phyloP scores from a whole-genome alignment of 1,140 invertebrate genomes.

The Cotesia chilonis region DNA sequence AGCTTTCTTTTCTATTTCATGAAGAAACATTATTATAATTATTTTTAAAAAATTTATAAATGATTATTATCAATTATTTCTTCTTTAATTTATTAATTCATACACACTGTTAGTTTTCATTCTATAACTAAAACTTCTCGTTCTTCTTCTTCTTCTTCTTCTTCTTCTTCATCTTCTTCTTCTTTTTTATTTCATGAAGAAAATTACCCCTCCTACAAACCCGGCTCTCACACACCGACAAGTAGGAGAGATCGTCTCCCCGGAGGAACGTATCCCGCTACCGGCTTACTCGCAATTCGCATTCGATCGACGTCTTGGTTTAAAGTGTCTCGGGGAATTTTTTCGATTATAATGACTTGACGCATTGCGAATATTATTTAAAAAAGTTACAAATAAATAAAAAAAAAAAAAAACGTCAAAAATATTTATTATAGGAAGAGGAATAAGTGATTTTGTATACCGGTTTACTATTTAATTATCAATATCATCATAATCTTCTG shows the following conservation, averaged over 20 bases:
- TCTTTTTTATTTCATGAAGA: neutral
- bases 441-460: slow-evolving; percentile 38
- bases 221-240: slow-evolving; percentile 17
- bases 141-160: neutral
- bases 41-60: too few relatives aligned
- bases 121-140: neutral
- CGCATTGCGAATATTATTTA: slow-evolving; percentile 70
- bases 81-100: too few relatives aligned
- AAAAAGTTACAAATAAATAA: slow-evolving; percentile 11
- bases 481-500: slow-evolving; percentile 16
- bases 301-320: slow-evolving; percentile 90
- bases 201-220: slow-evolving; percentile 19
- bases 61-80: too few relatives aligned
- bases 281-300: slow-evolving; percentile 75
- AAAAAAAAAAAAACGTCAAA: slow-evolving; percentile 26
- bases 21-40: too few relatives aligned
- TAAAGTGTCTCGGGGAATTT: slow-evolving; percentile 76
- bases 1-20: too few relatives aligned
- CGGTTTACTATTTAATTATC: slow-evolving; percentile 22
- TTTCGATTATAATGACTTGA: slow-evolving; percentile 76
- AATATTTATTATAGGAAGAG: slow-evolving; percentile 34
- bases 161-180: neutral
- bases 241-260: slow-evolving; percentile 41
- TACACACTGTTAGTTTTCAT: too few relatives aligned
- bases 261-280: slow-evolving; percentile 50